A percentile compares a stretch with the other conserved stretches of the same genome.
Conservation (phyloP, 2,888 invertebrate genomes). For the Tenodera sinensis region DNA sequence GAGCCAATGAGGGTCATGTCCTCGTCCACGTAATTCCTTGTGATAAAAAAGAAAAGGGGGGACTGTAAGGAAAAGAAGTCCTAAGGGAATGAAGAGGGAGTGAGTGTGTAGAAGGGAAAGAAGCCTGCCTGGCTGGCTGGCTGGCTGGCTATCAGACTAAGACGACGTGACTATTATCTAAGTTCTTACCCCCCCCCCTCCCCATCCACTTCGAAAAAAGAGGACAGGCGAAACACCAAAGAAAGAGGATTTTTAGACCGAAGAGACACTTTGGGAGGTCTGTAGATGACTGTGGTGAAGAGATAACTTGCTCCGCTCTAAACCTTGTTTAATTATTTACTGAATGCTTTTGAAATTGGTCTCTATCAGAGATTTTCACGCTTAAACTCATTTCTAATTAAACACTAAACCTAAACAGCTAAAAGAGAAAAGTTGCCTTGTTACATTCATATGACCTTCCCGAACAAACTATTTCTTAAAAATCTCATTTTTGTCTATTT, state of each 20-base stretch:
- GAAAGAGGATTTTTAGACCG: not conserved
- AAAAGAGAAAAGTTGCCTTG: no score
- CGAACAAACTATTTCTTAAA: no score
- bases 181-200: not conserved
- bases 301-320: not conserved
- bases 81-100: not conserved
- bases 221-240: not conserved
- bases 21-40: not conserved
- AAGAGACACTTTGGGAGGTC: conserved; percentile 7
- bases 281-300: not conserved
- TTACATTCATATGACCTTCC: no score
- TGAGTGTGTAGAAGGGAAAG: not conserved
- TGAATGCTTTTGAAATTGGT: no score
- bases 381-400: no score
- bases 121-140: not conserved
- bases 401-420: no score
- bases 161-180: conserved; percentile 2
- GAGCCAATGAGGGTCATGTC: not conserved
- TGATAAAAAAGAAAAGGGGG: not conserved
- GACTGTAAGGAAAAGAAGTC: not conserved
- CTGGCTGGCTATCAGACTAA: not conserved
- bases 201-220: not conserved
- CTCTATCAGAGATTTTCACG: no score
- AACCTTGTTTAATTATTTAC: no score
- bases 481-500: no score